Evolutionary conservation across 1,140 invertebrate genomes (phyloP).

Genomic region (Ectropis grisescens): DNA sequence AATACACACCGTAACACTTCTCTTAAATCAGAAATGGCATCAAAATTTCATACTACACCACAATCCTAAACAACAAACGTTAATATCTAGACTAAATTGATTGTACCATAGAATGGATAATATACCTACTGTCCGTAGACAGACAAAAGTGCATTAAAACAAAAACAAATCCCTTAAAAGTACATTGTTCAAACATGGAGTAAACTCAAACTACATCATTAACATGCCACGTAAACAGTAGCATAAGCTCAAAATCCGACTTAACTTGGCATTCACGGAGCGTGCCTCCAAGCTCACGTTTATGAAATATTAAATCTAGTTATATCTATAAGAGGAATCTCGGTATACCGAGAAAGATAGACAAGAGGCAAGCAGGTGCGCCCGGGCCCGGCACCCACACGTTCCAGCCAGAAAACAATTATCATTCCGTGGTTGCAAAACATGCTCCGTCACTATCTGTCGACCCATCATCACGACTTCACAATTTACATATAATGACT

Average conservation of each 20-base stretch:
- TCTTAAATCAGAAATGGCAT: no score
- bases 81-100: no score
- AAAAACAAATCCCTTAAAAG: no score
- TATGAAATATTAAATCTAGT: constrained; percentile 55
- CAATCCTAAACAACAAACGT: no score
- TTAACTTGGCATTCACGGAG: constrained; percentile 31
- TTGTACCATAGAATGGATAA: no score
- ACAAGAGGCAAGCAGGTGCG: constrained; percentile 27
- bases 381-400: constrained; percentile 34
- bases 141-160: no score
- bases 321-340: constrained; percentile 32
- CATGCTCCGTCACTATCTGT: constrained; percentile 60
- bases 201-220: no score
- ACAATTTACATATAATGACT: constrained; percentile 68
- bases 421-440: constrained; percentile 62
- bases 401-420: constrained; percentile 38
- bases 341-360: constrained; percentile 23
- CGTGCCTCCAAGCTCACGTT: constrained; percentile 50
- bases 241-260: neutral
- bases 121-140: no score
- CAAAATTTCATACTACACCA: no score
- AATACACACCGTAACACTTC: no score
- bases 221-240: no score
- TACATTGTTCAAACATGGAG: no score
- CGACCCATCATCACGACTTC: constrained; percentile 57